A percentile compares a stretch with the other conserved stretches of the same genome.
These are phyloP conservation scores for Heliocidaris tuberculata DNA, from an alignment of 35 echinoderm and acorn worm genomes.

Conservation along the genomic window DNA sequence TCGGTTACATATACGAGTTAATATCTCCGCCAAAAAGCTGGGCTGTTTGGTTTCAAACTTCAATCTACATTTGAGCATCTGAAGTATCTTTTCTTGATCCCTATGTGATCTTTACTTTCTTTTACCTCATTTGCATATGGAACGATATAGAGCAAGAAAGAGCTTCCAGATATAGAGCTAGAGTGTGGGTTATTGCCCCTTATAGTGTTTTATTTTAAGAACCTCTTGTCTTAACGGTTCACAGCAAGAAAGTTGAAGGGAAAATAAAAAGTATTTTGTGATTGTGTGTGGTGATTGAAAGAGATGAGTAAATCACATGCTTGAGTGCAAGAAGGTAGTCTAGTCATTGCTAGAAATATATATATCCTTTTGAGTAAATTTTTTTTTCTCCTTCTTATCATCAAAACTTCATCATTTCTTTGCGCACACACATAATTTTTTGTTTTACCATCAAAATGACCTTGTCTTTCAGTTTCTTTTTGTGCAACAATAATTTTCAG, in stretches of 20 bases:
- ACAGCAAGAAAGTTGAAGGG: background rate
- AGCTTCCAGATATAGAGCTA: background rate
- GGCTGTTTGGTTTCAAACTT: constrained; percentile 40
- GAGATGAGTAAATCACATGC: background rate
- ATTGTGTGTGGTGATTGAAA: background rate
- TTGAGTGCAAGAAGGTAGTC: background rate
- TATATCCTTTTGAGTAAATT: background rate
- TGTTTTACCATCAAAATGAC: too few relatives aligned
- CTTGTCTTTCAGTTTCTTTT: too few relatives aligned
- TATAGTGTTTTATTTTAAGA: background rate
- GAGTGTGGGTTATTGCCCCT: background rate
- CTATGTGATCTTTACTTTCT: background rate
- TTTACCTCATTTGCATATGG: background rate
- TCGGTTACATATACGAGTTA: constrained; percentile 35
- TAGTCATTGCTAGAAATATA: background rate
- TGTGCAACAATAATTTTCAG: too few relatives aligned
- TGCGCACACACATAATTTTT: too few relatives aligned
- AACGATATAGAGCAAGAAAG: background rate
- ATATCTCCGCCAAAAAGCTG: constrained; percentile 7
- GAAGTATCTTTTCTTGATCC: constrained; percentile 20
- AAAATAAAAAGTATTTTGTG: background rate
- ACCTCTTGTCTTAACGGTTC: background rate
- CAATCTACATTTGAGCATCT: constrained; percentile 25
- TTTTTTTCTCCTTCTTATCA: background rate
- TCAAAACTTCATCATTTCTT: too few relatives aligned